Percentiles rank a stretch among this genome's conserved stretches.
phyloP scores from a whole-genome alignment of 2,888 invertebrate genomes.

The Ectobius pallidus region DNA sequence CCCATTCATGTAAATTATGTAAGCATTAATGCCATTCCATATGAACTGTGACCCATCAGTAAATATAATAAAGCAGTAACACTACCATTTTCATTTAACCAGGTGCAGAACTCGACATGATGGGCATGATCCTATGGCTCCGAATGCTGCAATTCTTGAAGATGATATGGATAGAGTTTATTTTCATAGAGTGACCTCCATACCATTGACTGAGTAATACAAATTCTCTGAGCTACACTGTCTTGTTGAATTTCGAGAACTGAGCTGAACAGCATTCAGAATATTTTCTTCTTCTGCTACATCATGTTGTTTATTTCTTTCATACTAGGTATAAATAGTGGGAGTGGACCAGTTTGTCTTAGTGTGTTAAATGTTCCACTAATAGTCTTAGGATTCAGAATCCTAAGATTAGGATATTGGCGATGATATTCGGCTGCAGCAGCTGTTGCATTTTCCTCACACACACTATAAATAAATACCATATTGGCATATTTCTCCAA shows the following conservation, averaged over 20 bases:
- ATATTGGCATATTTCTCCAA: no score
- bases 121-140: neutral
- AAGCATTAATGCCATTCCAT: no score
- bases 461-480: no score
- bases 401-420: no score
- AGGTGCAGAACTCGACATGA: no score
- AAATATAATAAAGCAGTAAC: no score
- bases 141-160: neutral
- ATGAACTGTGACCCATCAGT: neutral
- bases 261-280: constrained; percentile 1
- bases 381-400: no score
- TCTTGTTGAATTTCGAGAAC: neutral
- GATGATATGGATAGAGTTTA: constrained; percentile 8
- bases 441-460: no score
- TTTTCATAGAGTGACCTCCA: neutral
- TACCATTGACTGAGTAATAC: constrained; percentile 1
- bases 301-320: neutral
- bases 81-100: no score
- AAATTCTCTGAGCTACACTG: neutral
- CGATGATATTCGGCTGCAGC: no score
- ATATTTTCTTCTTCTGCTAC: neutral
- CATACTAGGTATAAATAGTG: neutral
- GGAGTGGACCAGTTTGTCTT: constrained; percentile 1
- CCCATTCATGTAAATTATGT: neutral
- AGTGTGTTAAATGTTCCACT: no score